Conservation (phyloP, 2,113 vertebrate genomes). For the Percopsis transmontana region DNA sequence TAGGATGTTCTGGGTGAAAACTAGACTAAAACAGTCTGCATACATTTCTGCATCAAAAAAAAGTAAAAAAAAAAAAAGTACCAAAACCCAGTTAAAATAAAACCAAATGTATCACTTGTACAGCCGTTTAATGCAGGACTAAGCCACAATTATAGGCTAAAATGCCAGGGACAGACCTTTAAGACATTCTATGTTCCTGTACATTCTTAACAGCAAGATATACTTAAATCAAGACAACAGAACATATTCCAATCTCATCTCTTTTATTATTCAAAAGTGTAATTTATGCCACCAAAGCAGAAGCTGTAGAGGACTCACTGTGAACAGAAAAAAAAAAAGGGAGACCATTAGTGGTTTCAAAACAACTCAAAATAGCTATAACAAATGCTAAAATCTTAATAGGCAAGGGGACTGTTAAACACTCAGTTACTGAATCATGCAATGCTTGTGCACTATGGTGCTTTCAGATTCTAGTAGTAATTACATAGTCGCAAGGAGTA, state of each 20-base stretch:
- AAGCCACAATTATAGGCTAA: too few species aligned
- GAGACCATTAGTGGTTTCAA: slow-evolving; percentile 1
- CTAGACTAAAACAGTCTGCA: too few species aligned
- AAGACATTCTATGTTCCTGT: too few species aligned
- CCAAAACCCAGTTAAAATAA: too few species aligned
- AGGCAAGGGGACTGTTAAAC: background rate
- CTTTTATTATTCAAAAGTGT: slow-evolving; percentile 7
- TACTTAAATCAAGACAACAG: slow-evolving; percentile 1
- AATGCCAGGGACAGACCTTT: too few species aligned
- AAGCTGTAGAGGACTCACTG: slow-evolving; percentile 98
- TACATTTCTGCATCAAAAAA: too few species aligned
- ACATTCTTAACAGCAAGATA: background rate
- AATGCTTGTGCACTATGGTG: too few species aligned
- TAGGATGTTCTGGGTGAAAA: too few species aligned
- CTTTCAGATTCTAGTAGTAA: background rate
- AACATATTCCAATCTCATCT: slow-evolving; percentile 26
- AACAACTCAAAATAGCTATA: background rate
- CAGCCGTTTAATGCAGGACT: too few species aligned
- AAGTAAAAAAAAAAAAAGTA: too few species aligned
- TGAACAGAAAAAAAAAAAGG: slow-evolving; percentile 59
- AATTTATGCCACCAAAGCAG: slow-evolving; percentile 95
- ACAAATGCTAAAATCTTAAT: background rate
- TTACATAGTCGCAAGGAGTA: too few species aligned
- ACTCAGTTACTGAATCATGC: background rate
- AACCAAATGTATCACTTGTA: too few species aligned